Base-by-base conservation (phyloP, 2,113 vertebrate genomes). In the Eublepharis macularius region DNA sequence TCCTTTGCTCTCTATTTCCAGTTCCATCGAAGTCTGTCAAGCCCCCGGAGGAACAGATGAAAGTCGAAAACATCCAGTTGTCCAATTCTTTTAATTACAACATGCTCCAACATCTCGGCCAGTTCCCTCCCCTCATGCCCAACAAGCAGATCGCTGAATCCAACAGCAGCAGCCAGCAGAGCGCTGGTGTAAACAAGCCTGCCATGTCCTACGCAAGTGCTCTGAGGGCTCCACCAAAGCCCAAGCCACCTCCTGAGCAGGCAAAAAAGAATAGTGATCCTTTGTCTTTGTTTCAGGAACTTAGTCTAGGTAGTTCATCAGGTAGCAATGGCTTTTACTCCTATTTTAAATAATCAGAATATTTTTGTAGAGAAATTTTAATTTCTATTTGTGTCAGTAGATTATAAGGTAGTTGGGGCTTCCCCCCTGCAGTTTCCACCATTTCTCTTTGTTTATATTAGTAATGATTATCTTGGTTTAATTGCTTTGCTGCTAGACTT, bases 251-350 rank as follows among this genome's bases (percentile, higher is more conserved):
- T 13, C 98, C 98, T 0, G 99, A 99, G 94, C 98, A 98, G 97
- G 95, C 95, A 87, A 99, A 99, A 95, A 99, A 99, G 97, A 98
- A 98, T 94, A 99, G 98, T 76, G 98, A 99, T 95, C 99, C 99
- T 49, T 96, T 99, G 89, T 98, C 99, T 94, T 97, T 99, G 94
- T 98, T 99, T 92, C 98, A 99, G 95, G 99, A 99, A 96, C 98
- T 99, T 93, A 99, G 98, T 96, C 97, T 99, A 97, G 98, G 98
- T 95, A 99, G 99, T 97, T 98, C 98, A 93, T 98, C 98, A 78
- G 98, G 98, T 98, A 98, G 98, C 97, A 99, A 99, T 90, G 99
- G 99, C 95, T 99, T 99, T 96, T 99, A 99, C 95, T 99, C 99
- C 91, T 99, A 99, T 97, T 99, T 99, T 97, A 99, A 99, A 97